Conservation (phyloP, 2,888 invertebrate species). For the Buathra laborator region DNA sequence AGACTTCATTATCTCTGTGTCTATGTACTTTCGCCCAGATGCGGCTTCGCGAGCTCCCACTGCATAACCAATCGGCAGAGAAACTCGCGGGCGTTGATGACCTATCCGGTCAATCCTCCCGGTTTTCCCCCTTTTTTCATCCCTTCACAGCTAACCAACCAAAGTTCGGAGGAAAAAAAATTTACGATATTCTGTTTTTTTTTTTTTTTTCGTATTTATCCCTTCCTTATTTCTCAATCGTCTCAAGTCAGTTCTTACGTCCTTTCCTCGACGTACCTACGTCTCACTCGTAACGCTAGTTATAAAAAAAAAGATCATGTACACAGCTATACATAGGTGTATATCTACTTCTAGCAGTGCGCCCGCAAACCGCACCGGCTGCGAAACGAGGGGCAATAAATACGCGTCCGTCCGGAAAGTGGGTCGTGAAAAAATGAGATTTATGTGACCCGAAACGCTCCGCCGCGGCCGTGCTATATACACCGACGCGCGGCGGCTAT, state of each 20-base stretch:
- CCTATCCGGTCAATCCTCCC: neutral
- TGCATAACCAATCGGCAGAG: neutral
- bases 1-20: slow-evolving; percentile 46
- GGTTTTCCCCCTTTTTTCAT: neutral
- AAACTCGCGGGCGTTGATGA: neutral
- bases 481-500: slow-evolving; percentile 34
- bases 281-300: slow-evolving; percentile 37
- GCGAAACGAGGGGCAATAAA: slow-evolving; percentile 73
- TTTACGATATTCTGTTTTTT: too few species aligned
- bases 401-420: slow-evolving; percentile 73
- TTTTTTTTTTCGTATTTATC: neutral
- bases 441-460: slow-evolving; percentile 72
- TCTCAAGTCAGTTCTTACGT: neutral
- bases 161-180: neutral
- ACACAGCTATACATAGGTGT: slow-evolving; percentile 37
- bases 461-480: slow-evolving; percentile 51
- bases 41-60: slow-evolving; percentile 32
- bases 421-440: slow-evolving; percentile 75
- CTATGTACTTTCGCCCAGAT: slow-evolving; percentile 20
- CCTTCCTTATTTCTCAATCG: neutral
- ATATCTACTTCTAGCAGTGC: slow-evolving; percentile 45
- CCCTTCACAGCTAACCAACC: neutral
- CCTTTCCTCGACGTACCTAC: neutral
- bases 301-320: slow-evolving; percentile 36
- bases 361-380: slow-evolving; percentile 59